phyloP scores from a whole-genome alignment of 2,888 invertebrate species.

The Lycocerus yunnanus region DNA sequence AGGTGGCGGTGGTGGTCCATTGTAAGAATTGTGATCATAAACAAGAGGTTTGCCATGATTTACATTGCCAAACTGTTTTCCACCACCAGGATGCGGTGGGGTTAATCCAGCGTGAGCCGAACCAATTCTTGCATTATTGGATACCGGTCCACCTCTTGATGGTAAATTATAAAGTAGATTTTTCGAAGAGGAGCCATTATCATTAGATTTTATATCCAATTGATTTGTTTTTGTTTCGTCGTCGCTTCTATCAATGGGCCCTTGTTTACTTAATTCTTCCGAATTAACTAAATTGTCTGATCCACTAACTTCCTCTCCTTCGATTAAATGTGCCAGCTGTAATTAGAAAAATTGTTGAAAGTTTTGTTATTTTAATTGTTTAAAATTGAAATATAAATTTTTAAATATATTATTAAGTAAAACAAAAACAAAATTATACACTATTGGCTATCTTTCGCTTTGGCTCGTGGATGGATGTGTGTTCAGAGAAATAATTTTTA shows the following conservation, averaged over 20 bases:
- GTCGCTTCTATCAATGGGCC: constrained; percentile 60
- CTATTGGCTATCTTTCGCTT: background rate
- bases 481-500: background rate
- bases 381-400: background rate
- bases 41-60: constrained; percentile 54
- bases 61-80: constrained; percentile 60
- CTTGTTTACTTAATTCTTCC: constrained; percentile 61
- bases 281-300: constrained; percentile 64
- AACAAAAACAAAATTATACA: no score
- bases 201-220: constrained; percentile 70
- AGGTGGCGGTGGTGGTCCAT: constrained; percentile 75
- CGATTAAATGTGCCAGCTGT: constrained; percentile 43
- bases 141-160: constrained; percentile 51
- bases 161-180: constrained; percentile 56
- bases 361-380: background rate
- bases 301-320: constrained; percentile 66
- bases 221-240: constrained; percentile 70
- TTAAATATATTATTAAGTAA: background rate
- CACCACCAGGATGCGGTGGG: constrained; percentile 41
- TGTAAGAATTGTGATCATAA: constrained; percentile 62
- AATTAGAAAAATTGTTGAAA: constrained; percentile 33
- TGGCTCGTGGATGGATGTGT: background rate
- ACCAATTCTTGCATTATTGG: constrained; percentile 58
- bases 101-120: constrained; percentile 43
- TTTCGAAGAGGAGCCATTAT: constrained; percentile 60